Base-by-base conservation (phyloP, 2,113 vertebrate species). In the Oenanthe melanoleuca region DNA sequence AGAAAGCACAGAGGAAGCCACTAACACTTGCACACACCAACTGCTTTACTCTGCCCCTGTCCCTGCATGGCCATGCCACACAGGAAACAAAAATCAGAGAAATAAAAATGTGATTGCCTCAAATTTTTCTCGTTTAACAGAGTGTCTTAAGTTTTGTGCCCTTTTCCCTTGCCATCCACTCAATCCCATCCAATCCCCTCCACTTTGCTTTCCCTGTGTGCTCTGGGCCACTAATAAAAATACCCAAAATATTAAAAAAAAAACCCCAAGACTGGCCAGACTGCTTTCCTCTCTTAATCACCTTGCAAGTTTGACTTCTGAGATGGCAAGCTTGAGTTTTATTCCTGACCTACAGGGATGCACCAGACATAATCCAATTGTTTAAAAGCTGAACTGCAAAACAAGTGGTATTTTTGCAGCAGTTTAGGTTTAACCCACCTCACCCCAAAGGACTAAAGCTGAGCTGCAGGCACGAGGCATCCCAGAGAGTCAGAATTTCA, bases 201-300 rank as follows among this genome's bases (percentile, higher is more conserved):
- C 31, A 29, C 14, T 44, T 15, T 0, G 0, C 40, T 23, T 28
- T 31, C 28, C 57, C 42, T 66, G 12, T 11, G 31, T 18, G 24
- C 63, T 61, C 67, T 31, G 22, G 11, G 29, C 14, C 42, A 38
- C 33, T 42, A 60, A 80, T 40, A 59, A 45, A 45, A 14, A 29
- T 64, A 52, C 15, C 14, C 50, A 40, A 84, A 86, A 89, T 49
- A 70, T 8, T 52, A 14, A 18, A 7, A 8, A 37, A n/a, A 73
- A 73, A 37, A 7, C 11, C 73, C 60, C 12, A 64, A 28, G 23
- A 16, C 4, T 22, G 50, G 22, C 28, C 11, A 22, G 29, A 31
- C 7, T 25, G 9, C 6, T 59, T 23, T 53, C 69, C 73, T 59
- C 13, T 26, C 60, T 31, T 25, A 17, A 21, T 47, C 61, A 67